Conservation (phyloP, 2,113 vertebrate genomes). For the Scomber scombrus region DNA sequence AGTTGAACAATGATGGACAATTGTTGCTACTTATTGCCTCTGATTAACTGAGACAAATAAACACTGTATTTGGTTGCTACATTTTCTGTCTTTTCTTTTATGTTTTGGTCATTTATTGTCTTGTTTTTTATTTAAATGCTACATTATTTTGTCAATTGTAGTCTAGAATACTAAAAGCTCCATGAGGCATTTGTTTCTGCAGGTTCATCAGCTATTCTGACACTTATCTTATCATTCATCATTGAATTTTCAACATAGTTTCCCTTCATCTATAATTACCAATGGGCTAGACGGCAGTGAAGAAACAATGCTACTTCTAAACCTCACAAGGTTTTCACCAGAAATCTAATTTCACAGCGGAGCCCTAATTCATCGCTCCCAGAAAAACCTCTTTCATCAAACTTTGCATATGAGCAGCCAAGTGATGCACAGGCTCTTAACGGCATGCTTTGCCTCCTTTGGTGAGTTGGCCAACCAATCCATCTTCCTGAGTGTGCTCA, state of each 20-base stretch:
- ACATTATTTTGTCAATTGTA: not conserved
- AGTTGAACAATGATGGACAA: conserved; percentile 43
- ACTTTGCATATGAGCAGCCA: conserved; percentile 90
- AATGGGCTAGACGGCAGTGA: conserved; percentile 12
- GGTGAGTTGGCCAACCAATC: conserved; percentile 89
- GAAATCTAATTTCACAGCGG: conserved; percentile 83
- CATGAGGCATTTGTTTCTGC: not conserved
- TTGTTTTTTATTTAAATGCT: not conserved
- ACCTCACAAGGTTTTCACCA: conserved; percentile 72
- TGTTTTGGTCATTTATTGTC: not conserved
- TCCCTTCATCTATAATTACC: conserved; percentile 49
- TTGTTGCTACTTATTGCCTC: conserved; percentile 28
- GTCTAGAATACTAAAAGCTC: conserved; percentile 7
- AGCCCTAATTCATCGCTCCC: conserved; percentile 84
- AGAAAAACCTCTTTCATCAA: conserved; percentile 89
- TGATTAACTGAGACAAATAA: conserved; percentile 34
- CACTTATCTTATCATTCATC: conserved; percentile 53
- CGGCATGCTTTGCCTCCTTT: conserved; percentile 88
- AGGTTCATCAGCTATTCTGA: conserved; percentile 14
- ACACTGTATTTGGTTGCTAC: not conserved
- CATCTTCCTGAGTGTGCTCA: conserved; percentile 88
- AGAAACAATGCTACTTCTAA: conserved; percentile 78
- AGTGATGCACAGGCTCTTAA: conserved; percentile 88
- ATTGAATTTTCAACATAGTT: conserved; percentile 50
- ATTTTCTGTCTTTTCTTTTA: not conserved